A percentile compares a stretch with the other conserved stretches of the same genome.
These are phyloP conservation scores for Lumbricus terrestris DNA, from an alignment of 2,888 invertebrate genomes.

Conservation along the genomic window DNA sequence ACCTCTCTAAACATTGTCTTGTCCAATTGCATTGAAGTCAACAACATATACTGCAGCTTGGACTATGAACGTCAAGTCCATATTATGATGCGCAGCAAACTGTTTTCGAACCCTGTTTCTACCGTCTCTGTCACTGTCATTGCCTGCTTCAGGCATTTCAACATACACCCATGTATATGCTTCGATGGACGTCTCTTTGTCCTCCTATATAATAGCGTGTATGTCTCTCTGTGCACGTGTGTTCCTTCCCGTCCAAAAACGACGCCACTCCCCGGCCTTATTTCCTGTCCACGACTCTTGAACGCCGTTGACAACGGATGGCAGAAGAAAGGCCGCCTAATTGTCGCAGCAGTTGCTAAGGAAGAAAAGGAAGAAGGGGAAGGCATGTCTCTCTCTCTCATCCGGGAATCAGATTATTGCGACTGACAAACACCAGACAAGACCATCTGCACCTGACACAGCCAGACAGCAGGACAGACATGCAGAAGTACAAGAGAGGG, in stretches of 20 bases:
- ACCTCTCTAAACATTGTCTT: too few relatives aligned
- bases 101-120: too few relatives aligned
- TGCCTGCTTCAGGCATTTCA: not conserved
- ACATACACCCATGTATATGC: not conserved
- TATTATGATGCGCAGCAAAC: too few relatives aligned
- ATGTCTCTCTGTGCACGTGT: not conserved
- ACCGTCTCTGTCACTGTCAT: too few relatives aligned
- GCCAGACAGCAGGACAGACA: not conserved
- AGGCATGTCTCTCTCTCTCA: not conserved
- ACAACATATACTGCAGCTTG: too few relatives aligned
- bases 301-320: not conserved
- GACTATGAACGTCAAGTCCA: too few relatives aligned
- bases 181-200: not conserved
- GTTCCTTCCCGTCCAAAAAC: not conserved
- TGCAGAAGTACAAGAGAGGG: not conserved
- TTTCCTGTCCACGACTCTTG: not conserved
- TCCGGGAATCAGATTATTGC: not conserved
- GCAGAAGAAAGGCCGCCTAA: not conserved
- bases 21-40: too few relatives aligned
- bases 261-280: not conserved
- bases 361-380: not conserved
- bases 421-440: not conserved
- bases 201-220: too few relatives aligned
- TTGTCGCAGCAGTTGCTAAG: not conserved
- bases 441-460: not conserved